Evolutionary conservation across 2,113 vertebrate genomes (phyloP).

Genomic region (Colossoma macropomum): DNA sequence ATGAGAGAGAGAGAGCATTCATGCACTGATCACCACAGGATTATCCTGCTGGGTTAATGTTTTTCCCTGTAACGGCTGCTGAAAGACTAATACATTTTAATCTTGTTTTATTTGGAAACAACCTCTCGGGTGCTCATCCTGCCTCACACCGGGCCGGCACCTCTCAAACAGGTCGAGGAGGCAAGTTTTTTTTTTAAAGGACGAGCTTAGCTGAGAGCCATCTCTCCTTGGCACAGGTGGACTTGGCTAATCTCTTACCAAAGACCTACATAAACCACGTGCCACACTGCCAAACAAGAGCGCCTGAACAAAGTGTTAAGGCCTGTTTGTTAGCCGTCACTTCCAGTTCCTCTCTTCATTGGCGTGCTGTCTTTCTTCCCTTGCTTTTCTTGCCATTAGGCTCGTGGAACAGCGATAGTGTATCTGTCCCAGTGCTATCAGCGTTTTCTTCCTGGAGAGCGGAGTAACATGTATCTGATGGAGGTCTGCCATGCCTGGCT

Average conservation of each 20-base stretch:
- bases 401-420: constrained; percentile 53
- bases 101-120: constrained; percentile 42
- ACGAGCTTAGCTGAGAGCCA: constrained; percentile 4
- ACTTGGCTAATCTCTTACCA: constrained; percentile 82
- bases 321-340: constrained; percentile 63
- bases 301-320: constrained; percentile 67
- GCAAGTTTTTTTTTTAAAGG: constrained; percentile 17
- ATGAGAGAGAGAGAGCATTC: not conserved
- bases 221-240: constrained; percentile 60
- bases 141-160: not conserved
- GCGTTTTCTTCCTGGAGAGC: constrained; percentile 54
- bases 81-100: constrained; percentile 46
- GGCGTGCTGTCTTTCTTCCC: not conserved
- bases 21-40: constrained; percentile 42
- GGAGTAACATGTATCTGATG: constrained; percentile 59
- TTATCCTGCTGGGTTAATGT: constrained; percentile 45
- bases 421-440: constrained; percentile 56
- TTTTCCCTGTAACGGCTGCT: constrained; percentile 16
- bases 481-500: constrained; percentile 54
- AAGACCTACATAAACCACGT: constrained; percentile 77
- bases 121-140: constrained; percentile 17
- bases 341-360: constrained; percentile 33
- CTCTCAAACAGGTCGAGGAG: constrained; percentile 11
- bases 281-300: constrained; percentile 65
- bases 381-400: constrained; percentile 9